These are phyloP conservation scores for Reticulitermes lucifugus DNA, from an alignment of 2,888 invertebrate species.

Conservation along the genomic window DNA sequence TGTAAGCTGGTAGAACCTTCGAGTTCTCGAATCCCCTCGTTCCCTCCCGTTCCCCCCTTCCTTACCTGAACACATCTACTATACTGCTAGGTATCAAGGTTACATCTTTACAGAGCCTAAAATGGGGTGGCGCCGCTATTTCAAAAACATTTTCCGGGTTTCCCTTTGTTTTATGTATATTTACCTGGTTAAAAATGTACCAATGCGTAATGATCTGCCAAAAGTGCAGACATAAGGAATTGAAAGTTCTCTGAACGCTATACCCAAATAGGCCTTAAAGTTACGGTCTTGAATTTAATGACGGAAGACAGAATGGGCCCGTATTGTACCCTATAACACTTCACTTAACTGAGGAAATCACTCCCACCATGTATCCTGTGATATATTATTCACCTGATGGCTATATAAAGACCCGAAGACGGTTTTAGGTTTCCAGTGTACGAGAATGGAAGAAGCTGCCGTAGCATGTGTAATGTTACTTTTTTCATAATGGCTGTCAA, in stretches of 20 bases:
- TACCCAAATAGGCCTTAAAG: neutral
- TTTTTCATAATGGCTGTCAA: too few species aligned
- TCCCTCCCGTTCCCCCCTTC: neutral
- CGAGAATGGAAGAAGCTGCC: neutral
- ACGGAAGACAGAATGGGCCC: neutral
- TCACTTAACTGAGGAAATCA: neutral
- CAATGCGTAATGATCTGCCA: neutral
- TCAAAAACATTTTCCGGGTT: slow-evolving; percentile 19
- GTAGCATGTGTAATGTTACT: too few species aligned
- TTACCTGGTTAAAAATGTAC: neutral
- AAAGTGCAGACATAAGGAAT: neutral
- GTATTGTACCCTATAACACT: neutral
- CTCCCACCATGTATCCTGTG: neutral
- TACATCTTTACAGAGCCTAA: neutral
- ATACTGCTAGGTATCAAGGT: neutral
- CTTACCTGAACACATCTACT: neutral
- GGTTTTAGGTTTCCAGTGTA: neutral
- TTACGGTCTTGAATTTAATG: neutral
- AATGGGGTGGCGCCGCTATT: slow-evolving; percentile 5
- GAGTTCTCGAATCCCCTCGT: neutral
- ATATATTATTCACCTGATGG: neutral
- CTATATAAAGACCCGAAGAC: neutral
- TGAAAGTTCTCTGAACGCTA: neutral
- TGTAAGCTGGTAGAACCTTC: neutral
- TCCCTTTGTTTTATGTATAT: neutral